These are phyloP conservation scores for Ceyx melanurus DNA, from an alignment of 2,113 vertebrate species.

Conservation along the genomic window DNA sequence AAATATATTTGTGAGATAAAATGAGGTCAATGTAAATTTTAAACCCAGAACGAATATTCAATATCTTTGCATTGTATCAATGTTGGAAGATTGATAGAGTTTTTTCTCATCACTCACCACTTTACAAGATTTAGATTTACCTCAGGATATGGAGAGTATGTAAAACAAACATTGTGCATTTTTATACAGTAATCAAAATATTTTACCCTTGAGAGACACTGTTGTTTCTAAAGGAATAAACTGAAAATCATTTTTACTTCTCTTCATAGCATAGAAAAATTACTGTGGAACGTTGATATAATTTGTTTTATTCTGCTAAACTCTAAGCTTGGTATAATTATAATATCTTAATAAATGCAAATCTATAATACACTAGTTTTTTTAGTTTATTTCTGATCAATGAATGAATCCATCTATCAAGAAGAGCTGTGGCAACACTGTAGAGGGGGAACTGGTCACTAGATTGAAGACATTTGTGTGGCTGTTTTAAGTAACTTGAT, in stretches of 20 bases:
- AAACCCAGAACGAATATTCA: background rate
- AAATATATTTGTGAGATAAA: background rate
- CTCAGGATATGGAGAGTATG: background rate
- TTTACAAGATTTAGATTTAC: slow-evolving; percentile 6
- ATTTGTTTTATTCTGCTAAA: background rate
- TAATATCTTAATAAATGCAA: background rate
- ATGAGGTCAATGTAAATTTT: background rate
- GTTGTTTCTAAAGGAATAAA: background rate
- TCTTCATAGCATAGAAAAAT: background rate
- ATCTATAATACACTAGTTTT: background rate
- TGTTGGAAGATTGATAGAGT: background rate
- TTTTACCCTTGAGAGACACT: background rate
- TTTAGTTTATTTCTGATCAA: background rate
- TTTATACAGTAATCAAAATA: slow-evolving; percentile 20
- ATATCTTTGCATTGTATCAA: background rate
- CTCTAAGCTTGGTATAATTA: background rate
- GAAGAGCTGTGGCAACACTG: background rate
- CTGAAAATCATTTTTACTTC: background rate
- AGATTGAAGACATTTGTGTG: background rate
- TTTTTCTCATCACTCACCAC: background rate
- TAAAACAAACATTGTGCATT: background rate
- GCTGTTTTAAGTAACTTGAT: background rate
- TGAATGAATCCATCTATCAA: background rate
- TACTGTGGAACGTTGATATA: background rate
- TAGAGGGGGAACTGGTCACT: background rate